A percentile compares a stretch with the other conserved stretches of the same genome.
phyloP scores from a whole-genome alignment of 37 sponge, comb jelly and placozoan species.

The Geodia barretti region DNA sequence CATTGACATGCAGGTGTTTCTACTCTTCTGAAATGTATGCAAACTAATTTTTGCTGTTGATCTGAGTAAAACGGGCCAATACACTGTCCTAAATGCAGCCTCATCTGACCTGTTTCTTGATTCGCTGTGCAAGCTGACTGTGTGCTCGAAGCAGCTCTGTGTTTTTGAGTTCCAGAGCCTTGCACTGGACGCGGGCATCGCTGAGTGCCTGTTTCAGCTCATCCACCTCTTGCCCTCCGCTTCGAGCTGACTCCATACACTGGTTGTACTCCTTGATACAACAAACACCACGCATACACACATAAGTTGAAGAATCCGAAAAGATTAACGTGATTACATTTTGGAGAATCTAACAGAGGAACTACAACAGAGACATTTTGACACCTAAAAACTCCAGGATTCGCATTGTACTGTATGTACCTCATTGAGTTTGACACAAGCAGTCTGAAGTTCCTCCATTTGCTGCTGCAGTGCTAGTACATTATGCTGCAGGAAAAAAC shows the following conservation, averaged over 20 bases:
- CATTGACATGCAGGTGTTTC: too few species aligned
- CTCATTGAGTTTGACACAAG: slow-evolving; percentile 41
- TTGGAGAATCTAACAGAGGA: too few species aligned
- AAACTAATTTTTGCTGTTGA: too few species aligned
- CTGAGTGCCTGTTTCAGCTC: slow-evolving; percentile 35
- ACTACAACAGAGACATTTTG: too few species aligned
- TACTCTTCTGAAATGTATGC: too few species aligned
- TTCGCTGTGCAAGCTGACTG: slow-evolving; percentile 46
- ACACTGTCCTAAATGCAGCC: too few species aligned
- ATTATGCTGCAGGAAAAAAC: slow-evolving; percentile 17
- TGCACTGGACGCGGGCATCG: slow-evolving; percentile 33
- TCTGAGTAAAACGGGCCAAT: too few species aligned
- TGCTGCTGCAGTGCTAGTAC: not conserved
- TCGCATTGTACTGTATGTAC: too few species aligned
- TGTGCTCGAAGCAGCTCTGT: slow-evolving; percentile 48
- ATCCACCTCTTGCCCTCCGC: slow-evolving; percentile 46
- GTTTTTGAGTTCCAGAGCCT: slow-evolving; percentile 48
- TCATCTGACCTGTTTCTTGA: slow-evolving; percentile 60
- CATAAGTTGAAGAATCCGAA: too few species aligned
- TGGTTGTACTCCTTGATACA: slow-evolving; percentile 17
- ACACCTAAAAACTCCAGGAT: too few species aligned
- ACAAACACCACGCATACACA: not conserved
- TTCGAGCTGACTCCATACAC: slow-evolving; percentile 33
- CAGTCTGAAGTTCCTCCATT: slow-evolving; percentile 31
- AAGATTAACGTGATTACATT: too few species aligned